These are phyloP conservation scores for Trichosurus vulpecula DNA, from an alignment of 2,797 vertebrate species.

Conservation along the genomic window DNA sequence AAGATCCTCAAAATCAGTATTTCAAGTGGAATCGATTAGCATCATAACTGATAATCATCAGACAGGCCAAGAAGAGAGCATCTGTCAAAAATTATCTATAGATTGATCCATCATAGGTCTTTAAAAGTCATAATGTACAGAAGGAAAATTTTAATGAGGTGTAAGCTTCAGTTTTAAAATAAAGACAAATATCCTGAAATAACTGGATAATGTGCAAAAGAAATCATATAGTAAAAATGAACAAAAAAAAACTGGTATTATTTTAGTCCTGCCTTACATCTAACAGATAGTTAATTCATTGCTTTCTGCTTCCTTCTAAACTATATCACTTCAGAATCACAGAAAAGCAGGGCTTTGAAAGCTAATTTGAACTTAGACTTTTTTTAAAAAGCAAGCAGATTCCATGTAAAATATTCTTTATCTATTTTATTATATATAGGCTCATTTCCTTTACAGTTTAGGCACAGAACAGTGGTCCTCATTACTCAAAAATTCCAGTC, in stretches of 20 bases:
- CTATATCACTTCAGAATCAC: background rate
- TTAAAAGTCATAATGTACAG: background rate
- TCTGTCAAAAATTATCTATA: background rate
- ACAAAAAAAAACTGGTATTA: background rate
- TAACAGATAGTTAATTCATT: background rate
- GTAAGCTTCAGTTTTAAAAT: background rate
- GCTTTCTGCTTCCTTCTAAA: background rate
- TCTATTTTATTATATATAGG: background rate
- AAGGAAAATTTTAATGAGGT: background rate
- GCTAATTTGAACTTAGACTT: background rate
- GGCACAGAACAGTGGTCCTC: background rate
- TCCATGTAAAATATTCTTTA: background rate
- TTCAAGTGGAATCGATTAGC: background rate
- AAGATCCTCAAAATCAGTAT: background rate
- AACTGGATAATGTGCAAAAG: background rate
- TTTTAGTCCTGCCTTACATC: background rate
- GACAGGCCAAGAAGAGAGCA: rapidly evolving
- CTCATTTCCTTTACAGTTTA: background rate
- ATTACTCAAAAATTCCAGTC: background rate
- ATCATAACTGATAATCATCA: background rate
- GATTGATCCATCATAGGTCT: background rate
- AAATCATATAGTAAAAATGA: background rate
- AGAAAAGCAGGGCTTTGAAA: background rate
- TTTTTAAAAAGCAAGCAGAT: background rate
- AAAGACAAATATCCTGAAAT: background rate